Evolutionary conservation across 1,140 invertebrate genomes (phyloP), one percentile per base, ranked within the genome.

Genomic region (Trypoxylus dichotomus): DNA sequence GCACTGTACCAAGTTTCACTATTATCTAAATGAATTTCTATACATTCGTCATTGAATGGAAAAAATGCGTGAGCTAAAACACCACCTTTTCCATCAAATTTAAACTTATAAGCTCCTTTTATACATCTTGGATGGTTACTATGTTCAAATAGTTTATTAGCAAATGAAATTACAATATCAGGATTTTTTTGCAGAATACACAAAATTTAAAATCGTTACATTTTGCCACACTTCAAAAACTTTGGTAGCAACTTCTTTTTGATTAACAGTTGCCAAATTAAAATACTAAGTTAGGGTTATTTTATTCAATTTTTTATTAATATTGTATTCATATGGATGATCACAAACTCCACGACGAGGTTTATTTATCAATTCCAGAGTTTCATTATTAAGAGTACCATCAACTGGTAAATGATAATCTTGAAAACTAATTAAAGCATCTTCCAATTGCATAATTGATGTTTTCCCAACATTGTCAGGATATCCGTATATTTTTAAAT

Each of bases 1-100:
- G 68, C 68, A 77, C 37, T 68, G 60, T 77, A 77, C 76, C 76
- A 77, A 43, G 74, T 74, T 77, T 77, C 76, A 32, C 71, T n/a
- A 7, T 75, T 78, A 78, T 78, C 74, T 54, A 76, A 54, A 76
- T 76, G 42, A 54, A 76, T 76, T 76, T 43, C 74, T 41, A 75
- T 58, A 68, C 75, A 76, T 58, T 76, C 27, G 58, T 76, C 25
- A 25, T 76, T 54, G 21, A 32, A 27, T 76, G 75, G 75, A 37
- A 68, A 63, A 43, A 76, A 76, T n/a, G 19, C 75, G 42, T 76
- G 75, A 63, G 75, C 75, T 68, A 76, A 76, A 37, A 68, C 58
- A 63, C 32, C 25, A 68, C 75, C 54, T 42, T 76, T 76, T 29
- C 47, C 75, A 42, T 68, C 75, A 37, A 63, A 68, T 29, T 19